phyloP scores from a whole-genome alignment of 2,113 vertebrate genomes.

The Zosterops borbonicus region DNA sequence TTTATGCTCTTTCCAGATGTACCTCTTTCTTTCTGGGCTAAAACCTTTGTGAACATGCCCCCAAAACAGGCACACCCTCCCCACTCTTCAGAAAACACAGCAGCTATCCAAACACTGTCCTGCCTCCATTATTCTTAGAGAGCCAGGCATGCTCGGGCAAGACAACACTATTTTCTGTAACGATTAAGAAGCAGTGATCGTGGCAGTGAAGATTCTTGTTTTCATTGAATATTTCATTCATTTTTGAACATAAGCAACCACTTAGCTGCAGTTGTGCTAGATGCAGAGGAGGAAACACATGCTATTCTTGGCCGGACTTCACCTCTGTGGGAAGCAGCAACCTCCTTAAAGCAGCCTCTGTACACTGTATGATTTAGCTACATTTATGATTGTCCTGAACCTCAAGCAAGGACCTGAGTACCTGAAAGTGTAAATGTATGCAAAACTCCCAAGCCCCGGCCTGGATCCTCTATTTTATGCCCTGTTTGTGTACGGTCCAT shows the following conservation, averaged over 20 bases:
- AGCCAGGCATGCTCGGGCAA: neutral
- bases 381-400: neutral
- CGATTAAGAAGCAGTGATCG: neutral
- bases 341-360: slow-evolving; percentile 12
- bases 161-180: slow-evolving; percentile 15
- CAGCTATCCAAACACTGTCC: slow-evolving; percentile 6
- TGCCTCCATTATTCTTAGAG: slow-evolving; percentile 46
- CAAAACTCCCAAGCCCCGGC: neutral
- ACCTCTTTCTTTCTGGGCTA: slow-evolving; percentile 36
- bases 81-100: neutral
- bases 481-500: neutral
- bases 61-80: neutral
- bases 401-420: neutral
- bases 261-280: slow-evolving; percentile 52
- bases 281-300: slow-evolving; percentile 62
- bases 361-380: neutral
- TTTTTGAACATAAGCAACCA: slow-evolving; percentile 58
- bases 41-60: slow-evolving; percentile 23
- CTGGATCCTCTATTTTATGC: neutral
- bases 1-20: slow-evolving; percentile 56
- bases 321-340: slow-evolving; percentile 35
- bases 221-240: slow-evolving; percentile 58
- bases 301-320: slow-evolving; percentile 45
- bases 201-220: slow-evolving; percentile 22
- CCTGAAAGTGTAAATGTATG: neutral